Evolutionary conservation across 23 tunicate genomes (phyloP), one percentile per base, ranked within the genome.

Genomic region (Trididemnum miniatum): DNA sequence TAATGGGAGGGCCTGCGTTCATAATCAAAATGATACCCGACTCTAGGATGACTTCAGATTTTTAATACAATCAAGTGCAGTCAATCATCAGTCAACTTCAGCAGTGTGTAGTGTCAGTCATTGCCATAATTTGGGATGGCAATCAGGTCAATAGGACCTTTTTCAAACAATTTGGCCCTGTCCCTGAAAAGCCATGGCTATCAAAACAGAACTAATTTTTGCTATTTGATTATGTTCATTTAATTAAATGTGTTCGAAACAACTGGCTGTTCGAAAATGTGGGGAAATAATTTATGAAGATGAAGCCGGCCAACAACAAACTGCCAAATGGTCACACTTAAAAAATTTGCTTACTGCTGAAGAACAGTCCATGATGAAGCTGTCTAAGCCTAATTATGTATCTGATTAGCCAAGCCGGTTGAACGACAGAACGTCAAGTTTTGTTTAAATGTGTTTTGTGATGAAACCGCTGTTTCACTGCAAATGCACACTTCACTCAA

Each of bases 51-150:
- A 69, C 38, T 31, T 35, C 75, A 29, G 12, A 29, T 9, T 69
- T 69, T 69, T 37, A 29, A 30, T 69, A 28, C n/a, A 12, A 69
- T 29, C 38, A 69, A 32, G 25, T 33, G 9, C 3, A 9, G 20
- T 31, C 39, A n/a, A 62, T 69, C 4, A 69, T 69, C 37, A 22
- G 5, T 32, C 20, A 30, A 28, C 22, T 69, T 3, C 20, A 69
- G 12, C 12, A 69, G 69, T 62, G 69, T 25, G 69, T 20, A 4
- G 38, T 24, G 31, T 5, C 20, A 4, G 39, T 69, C n/a, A 37
- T 69, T 69, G 75, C 75, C 20, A 69, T 69, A 69, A 69, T 69
- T 33, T 69, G 75, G 5, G 75, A 69, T 69, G 75, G 75, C 29
- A 69, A 69, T 24, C 75, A 32, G 31, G 75, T 69, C 75, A 69